Evolutionary conservation across 1,140 invertebrate genomes (phyloP), one percentile per base, ranked within the genome.

Genomic region (Centruroides vittatus): DNA sequence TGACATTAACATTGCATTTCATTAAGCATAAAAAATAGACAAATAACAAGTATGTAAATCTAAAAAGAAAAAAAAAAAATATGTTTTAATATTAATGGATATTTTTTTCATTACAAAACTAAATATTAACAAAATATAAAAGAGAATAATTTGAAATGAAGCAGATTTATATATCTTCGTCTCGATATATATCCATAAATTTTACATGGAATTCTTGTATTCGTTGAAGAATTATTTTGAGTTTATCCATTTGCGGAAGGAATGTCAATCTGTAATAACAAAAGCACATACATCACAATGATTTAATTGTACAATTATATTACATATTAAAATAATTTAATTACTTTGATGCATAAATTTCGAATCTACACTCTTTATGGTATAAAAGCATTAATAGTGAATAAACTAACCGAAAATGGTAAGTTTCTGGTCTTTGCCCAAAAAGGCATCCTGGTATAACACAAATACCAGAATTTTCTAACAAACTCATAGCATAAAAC

Each of bases 391-490:
- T 49, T 11, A 49, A 5, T 13, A 34, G 12, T 51, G 3, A 13
- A 51, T 34, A 51, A 51, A 50, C 35, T 57, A 69, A 83, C 74
- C 93, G 85, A 76, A 97, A 97, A 75, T 98, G 95, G 76, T 85
- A 94, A 0, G 95, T 99, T 53, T 89, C 92, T 10, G 88, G 84
- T 68, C 78, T 78, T 76, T 99, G 96, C 0, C 94, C 93, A 74
- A 99, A 98, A 10, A 95, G 94, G 63, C 85, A 86, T 23, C 94
- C 95, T 46, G 95, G 86, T 9, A 96, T 89, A 51, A 93, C 84
- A 73, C 83, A 86, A 60, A 87, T 79, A 67, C 90, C 93, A 12
- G 90, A 94, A 50, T 84, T 80, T 76, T 99, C 95, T 1, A 99
- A 78, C 34, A 99, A 74, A 69, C 89, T 81, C 76, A 92, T 95